Conservation (phyloP, 2,797 vertebrate species). For the Myotis planiceps region DNA sequence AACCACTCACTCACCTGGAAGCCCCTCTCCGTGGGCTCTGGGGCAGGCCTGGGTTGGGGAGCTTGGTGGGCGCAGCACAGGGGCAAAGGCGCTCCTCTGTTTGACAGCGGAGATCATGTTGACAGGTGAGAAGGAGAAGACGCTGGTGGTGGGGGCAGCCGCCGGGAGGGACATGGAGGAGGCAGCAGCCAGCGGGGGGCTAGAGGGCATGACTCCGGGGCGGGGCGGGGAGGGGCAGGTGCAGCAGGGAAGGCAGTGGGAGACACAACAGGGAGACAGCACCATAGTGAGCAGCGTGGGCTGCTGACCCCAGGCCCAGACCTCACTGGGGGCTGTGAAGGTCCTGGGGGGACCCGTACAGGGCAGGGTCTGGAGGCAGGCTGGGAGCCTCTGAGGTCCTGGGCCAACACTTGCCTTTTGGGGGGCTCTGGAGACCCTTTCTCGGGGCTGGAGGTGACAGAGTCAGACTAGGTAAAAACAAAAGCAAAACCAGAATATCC, state of each 20-base stretch:
- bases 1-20: slow-evolving; percentile 87
- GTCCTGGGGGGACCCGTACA: background rate
- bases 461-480: background rate
- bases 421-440: background rate
- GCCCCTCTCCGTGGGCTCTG: slow-evolving; percentile 94
- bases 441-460: background rate
- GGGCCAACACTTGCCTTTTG: background rate
- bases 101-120: slow-evolving; percentile 96
- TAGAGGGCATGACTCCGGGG: slow-evolving; percentile 87
- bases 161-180: slow-evolving; percentile 85
- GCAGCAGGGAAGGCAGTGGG: slow-evolving; percentile 57
- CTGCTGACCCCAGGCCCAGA: slow-evolving; percentile 26
- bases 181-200: slow-evolving; percentile 87
- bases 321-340: background rate
- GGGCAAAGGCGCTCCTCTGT: slow-evolving; percentile 89
- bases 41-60: slow-evolving; percentile 96
- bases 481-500: background rate
- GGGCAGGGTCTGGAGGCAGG: background rate
- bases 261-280: slow-evolving; percentile 77
- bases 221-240: slow-evolving; percentile 62
- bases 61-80: slow-evolving; percentile 94
- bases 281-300: slow-evolving; percentile 63
- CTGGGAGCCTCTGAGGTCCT: background rate
- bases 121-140: slow-evolving; percentile 96
- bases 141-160: slow-evolving; percentile 86